Conservation (phyloP, 2,797 vertebrate genomes). For the Eidolon dupreanum region DNA sequence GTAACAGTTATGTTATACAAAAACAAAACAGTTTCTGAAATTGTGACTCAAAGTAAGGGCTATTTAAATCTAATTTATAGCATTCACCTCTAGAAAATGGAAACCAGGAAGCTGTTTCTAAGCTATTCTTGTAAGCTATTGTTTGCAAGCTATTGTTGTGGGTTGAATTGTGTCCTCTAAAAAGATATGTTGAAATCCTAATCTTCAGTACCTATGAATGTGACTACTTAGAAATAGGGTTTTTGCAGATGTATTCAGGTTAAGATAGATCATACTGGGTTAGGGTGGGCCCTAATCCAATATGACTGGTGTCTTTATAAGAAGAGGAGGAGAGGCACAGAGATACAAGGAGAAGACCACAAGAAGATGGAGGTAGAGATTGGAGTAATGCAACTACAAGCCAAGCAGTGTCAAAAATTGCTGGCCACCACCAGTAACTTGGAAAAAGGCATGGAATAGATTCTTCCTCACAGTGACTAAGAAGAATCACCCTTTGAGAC, state of each 20-base stretch:
- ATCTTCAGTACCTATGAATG: neutral
- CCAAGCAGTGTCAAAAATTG: too few relatives aligned
- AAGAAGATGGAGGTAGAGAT: neutral
- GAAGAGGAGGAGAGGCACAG: neutral
- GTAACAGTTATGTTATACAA: constrained; percentile 39
- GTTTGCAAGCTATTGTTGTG: neutral
- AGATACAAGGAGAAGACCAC: neutral
- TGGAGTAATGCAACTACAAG: neutral
- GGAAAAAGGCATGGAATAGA: neutral
- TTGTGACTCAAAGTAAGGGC: constrained; percentile 12
- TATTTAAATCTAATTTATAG: constrained; percentile 61
- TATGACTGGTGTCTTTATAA: neutral
- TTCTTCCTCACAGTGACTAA: neutral
- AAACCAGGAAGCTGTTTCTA: neutral
- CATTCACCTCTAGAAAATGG: constrained; percentile 34
- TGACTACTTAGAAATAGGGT: neutral
- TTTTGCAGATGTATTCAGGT: neutral
- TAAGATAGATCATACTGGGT: neutral
- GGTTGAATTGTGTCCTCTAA: neutral
- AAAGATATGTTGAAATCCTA: neutral
- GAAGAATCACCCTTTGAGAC: neutral
- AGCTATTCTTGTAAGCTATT: neutral
- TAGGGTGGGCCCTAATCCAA: neutral
- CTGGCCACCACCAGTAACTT: neutral
- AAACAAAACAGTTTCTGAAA: constrained; percentile 67